Evolutionary conservation across 2,797 vertebrate genomes (phyloP).

Genomic region (Synanceia verrucosa): DNA sequence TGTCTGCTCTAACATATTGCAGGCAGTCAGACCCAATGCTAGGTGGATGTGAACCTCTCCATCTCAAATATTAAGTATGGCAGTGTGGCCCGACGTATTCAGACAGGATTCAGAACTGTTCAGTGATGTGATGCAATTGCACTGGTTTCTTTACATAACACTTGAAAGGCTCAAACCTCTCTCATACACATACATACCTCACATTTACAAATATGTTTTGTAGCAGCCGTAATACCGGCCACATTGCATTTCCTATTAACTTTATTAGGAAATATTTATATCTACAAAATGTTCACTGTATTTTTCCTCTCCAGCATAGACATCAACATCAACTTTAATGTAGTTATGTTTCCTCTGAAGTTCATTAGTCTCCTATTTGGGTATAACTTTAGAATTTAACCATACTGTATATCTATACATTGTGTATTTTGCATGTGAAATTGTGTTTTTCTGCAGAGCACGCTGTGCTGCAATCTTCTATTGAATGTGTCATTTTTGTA

Average conservation of each 20-base stretch:
- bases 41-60: slow-evolving; percentile 33
- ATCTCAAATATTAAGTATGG: slow-evolving; percentile 13
- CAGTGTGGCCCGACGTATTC: slow-evolving; percentile 2
- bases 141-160: background rate
- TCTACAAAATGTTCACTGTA: background rate
- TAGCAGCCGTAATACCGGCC: background rate
- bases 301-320: background rate
- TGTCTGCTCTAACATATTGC: slow-evolving; percentile 51
- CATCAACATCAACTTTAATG: background rate
- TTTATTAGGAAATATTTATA: background rate
- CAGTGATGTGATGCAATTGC: background rate
- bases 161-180: background rate
- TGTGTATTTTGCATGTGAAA: background rate
- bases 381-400: background rate
- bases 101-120: background rate
- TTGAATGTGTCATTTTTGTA: background rate
- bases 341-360: background rate
- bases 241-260: background rate
- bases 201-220: background rate
- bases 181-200: background rate
- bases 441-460: background rate
- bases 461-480: background rate
- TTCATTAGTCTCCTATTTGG: background rate
- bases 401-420: background rate
- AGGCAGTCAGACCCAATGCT: slow-evolving; percentile 18